Evolutionary conservation across 1,140 invertebrate genomes (phyloP), one percentile per base, ranked within the genome.

Genomic region (Tetramorium simillimum): DNA sequence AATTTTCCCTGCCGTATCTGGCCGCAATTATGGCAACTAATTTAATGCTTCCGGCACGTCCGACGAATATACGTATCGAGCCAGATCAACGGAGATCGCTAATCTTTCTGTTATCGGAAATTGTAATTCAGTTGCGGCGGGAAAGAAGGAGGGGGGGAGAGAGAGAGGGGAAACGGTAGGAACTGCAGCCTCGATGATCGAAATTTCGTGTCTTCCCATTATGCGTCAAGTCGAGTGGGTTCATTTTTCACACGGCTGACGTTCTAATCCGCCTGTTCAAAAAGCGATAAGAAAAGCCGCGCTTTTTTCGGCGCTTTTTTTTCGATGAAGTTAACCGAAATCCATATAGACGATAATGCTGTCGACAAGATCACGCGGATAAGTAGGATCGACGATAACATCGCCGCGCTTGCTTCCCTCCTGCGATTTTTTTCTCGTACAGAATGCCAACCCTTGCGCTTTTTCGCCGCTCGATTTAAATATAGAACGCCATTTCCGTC

Each of bases 1-100:
- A 75, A 84, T 76, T 88, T 88, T 84, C 70, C 46, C 28, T 56
- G 60, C 58, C 69, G 69, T 76, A 85, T 85, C 70, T 60, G 72
- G 65, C 65, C 65, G 46, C 49, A 88, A 88, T 88, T 86, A 86
- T 84, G 56, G 73, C 73, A 80, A 88, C 63, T 86, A 77, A 86
- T 86, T 88, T 88, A 86, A 80, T 86, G 67, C 67, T 86, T 86
- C 85, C 84, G 73, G 63, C 60, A 75, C 24, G 28, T 46, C n/a
- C 72, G 84, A 85, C 63, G 75, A 76, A 87, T 87, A 76, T 69
- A 75, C 24, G 76, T 40, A 77, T 86, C 73, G 49, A 51, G n/a
- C 51, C 37, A 67, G 77, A 87, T 89, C 85, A 63, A 21, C 12
- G 72, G 56, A 89, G 58, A 81, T 88, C 80, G 53, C 80, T 84